Conservation (phyloP, 2,113 vertebrate species). For the Porphyrio hochstetteri region DNA sequence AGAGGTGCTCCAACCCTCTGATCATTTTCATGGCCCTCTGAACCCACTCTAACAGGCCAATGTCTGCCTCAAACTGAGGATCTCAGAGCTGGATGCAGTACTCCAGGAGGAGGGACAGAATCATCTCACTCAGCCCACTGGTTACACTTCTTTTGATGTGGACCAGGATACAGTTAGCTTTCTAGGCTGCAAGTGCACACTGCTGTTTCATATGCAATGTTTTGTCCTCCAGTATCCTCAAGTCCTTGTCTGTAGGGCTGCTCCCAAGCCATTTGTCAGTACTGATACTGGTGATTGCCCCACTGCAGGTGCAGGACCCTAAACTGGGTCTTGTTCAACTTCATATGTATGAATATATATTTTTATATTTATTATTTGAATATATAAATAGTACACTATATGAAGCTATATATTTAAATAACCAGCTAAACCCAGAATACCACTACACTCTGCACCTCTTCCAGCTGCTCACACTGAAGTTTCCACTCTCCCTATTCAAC, state of each 20-base stretch:
- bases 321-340: neutral
- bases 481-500: neutral
- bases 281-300: neutral
- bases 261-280: neutral
- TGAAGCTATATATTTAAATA: neutral
- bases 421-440: neutral
- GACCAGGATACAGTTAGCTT: neutral
- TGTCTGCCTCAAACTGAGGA: neutral
- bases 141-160: neutral
- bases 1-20: neutral
- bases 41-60: fast-evolving
- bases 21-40: neutral
- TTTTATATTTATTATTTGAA: neutral
- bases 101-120: neutral
- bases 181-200: neutral
- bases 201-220: neutral
- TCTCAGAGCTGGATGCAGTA: neutral
- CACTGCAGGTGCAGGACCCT: neutral
- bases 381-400: neutral
- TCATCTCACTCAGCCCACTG: neutral
- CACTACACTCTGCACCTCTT: neutral
- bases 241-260: neutral
- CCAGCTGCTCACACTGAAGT: neutral
- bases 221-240: neutral
- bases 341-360: neutral